phyloP scores from a whole-genome alignment of 2,888 invertebrate species.

The Helicoverpa assulta region DNA sequence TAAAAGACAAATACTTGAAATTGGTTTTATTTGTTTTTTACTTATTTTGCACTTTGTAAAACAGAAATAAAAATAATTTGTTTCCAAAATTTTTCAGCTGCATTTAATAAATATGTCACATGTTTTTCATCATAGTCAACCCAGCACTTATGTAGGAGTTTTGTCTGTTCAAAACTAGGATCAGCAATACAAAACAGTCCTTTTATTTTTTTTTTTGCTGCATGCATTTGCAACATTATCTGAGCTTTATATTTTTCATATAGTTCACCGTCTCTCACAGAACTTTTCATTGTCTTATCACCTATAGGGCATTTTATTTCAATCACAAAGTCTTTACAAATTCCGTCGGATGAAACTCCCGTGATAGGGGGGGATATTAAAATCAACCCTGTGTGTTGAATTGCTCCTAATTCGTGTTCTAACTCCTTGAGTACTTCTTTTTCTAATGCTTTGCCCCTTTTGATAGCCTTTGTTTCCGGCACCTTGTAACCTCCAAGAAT shows the following conservation, averaged over 20 bases:
- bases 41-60: constrained; percentile 16
- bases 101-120: constrained; percentile 7
- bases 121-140: constrained; percentile 14
- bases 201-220: constrained; percentile 24
- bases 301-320: constrained; percentile 31
- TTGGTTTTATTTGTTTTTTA: too few species aligned
- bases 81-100: constrained; percentile 20
- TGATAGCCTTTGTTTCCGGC: constrained; percentile 27
- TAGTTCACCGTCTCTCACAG: constrained; percentile 16
- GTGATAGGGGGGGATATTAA: constrained; percentile 14
- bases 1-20: not conserved
- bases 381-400: constrained; percentile 21
- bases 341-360: constrained; percentile 21
- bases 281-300: constrained; percentile 24
- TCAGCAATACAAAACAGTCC: constrained; percentile 21
- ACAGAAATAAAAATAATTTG: constrained; percentile 14
- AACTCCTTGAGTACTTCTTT: constrained; percentile 1
- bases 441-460: constrained; percentile 7
- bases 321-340: constrained; percentile 16
- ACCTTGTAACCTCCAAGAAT: constrained; percentile 29
- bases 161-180: constrained; percentile 24
- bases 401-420: constrained; percentile 12
- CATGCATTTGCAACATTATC: constrained; percentile 23
- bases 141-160: constrained; percentile 12
- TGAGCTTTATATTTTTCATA: constrained; percentile 25